Evolutionary conservation across 2,888 invertebrate genomes (phyloP), one percentile per base, ranked within the genome.

Genomic region (Mimachlamys varia): DNA sequence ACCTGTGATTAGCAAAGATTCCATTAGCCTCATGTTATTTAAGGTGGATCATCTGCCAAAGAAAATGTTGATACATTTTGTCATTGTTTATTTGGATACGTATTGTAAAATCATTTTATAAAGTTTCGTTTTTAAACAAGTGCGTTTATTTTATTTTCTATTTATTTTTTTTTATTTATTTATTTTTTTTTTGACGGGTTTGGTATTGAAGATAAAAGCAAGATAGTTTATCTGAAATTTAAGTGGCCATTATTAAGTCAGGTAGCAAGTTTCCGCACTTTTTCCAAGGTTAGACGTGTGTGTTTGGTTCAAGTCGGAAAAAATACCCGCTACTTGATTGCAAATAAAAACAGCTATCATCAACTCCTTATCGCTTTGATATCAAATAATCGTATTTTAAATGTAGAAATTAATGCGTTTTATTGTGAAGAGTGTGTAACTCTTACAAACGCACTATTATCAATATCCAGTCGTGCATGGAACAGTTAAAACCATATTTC

Each of bases 371-470:
- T 76, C 76, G 33, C 76, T 76, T 76, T 76, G 76, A 76, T 76
- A 76, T 76, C 76, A 76, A 76, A 76, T 76, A 76, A 76, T 76
- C 76, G 76, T 76, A 76, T 76, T 76, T 76, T 33, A 76, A 76
- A 76, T 76, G 76, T 76, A 76, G 76, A 76, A 76, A 76, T 76
- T 76, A 76, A 76, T 76, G 76, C 33, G 76, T 76, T 76, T 76
- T 33, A 76, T 76, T 76, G 76, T 76, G 76, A 33, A 33, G 12
- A 76, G 5, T 76, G 76, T 76, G 76, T 76, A 76, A 76, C 76
- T 22, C 33, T 76, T 33, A 76, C 76, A 76, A 76, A 76, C 76
- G 27, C 33, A 12, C 12, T 76, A 76, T 76, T 76, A 76, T 76
- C 33, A 76, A 33, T 22, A 15, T 27, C 13, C 33, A 76, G 76